phyloP scores from a whole-genome alignment of 2,888 invertebrate species.

The Didymodactylos carnosus region DNA sequence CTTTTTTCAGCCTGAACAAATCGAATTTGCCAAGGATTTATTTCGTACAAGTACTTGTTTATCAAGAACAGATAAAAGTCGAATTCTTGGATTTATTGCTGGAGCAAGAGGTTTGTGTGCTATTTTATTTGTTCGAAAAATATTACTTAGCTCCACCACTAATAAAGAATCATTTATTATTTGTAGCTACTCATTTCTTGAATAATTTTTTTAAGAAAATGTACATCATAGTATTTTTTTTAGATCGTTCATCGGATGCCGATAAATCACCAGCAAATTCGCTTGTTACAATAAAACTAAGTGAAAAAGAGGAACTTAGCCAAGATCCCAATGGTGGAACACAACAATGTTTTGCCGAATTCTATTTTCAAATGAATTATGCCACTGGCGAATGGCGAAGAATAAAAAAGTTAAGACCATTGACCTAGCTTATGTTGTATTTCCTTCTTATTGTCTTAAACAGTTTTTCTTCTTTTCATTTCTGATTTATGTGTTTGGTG shows the following conservation, averaged over 20 bases:
- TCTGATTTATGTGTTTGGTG: no score
- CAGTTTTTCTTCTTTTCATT: no score
- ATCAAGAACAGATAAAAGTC: slow-evolving; percentile 81
- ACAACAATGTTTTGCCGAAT: slow-evolving; percentile 60
- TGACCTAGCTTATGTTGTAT: no score
- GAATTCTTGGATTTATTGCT: slow-evolving; percentile 92
- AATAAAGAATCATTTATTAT: no score
- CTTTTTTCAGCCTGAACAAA: slow-evolving; percentile 61
- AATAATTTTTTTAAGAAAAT: no score
- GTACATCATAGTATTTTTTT: no score
- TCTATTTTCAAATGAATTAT: slow-evolving; percentile 95
- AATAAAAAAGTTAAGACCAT: slow-evolving; percentile 58
- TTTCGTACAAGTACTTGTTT: slow-evolving; percentile 84
- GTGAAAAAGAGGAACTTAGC: slow-evolving; percentile 71
- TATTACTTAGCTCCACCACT: no score
- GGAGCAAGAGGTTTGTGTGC: slow-evolving; percentile 69
- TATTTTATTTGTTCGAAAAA: no score
- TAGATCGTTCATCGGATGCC: background rate
- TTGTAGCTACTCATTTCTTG: no score
- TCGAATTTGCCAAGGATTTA: slow-evolving; percentile 89
- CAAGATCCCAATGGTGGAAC: slow-evolving; percentile 54
- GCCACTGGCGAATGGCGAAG: slow-evolving; percentile 89
- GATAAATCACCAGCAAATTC: slow-evolving; percentile 56
- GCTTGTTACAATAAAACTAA: slow-evolving; percentile 79
- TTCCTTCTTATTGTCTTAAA: no score